Evolutionary conservation across 2,888 invertebrate species (phyloP).

Genomic region (Drosophila antonietae): DNA sequence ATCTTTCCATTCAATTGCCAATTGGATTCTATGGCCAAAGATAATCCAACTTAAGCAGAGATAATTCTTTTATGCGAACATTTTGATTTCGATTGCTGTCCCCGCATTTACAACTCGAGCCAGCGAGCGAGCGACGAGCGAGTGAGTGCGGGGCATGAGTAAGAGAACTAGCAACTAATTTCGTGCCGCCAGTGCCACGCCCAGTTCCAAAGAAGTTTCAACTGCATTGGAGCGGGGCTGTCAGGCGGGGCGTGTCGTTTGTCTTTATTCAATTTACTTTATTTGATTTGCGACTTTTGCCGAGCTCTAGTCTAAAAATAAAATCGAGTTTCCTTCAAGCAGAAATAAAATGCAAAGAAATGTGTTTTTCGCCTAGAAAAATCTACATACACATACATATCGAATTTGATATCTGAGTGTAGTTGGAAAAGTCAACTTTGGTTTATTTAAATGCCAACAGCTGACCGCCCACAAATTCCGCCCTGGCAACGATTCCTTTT

Average conservation of each 20-base stretch:
- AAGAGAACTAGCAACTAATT: conserved; percentile 69
- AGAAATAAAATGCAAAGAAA: conserved; percentile 67
- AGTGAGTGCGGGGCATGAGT: neutral
- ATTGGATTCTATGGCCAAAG: conserved; percentile 73
- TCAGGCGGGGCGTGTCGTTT: conserved; percentile 56
- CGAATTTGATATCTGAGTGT: neutral
- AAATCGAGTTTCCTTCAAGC: conserved; percentile 64
- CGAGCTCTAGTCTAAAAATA: conserved; percentile 61
- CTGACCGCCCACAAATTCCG: conserved; percentile 53
- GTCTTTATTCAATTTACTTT: conserved; percentile 78
- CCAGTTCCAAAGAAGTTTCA: conserved; percentile 34
- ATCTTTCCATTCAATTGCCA: conserved; percentile 78
- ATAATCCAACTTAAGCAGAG: conserved; percentile 79
- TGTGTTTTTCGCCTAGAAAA: conserved; percentile 49
- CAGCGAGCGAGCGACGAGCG: conserved; percentile 1
- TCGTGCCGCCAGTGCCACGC: conserved; percentile 62
- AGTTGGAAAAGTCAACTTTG: conserved; percentile 39
- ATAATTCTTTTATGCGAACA: conserved; percentile 79
- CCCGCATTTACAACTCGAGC: conserved; percentile 52
- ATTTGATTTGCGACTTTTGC: conserved; percentile 78
- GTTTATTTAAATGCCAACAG: conserved; percentile 54
- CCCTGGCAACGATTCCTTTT: neutral
- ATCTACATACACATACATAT: conserved; percentile 15
- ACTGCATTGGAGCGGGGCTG: conserved; percentile 5
- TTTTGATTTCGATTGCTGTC: conserved; percentile 74